A percentile compares a stretch with the other conserved stretches of the same genome.
Evolutionary conservation across 1,140 invertebrate species (phyloP).

Genomic region (Mya arenaria): DNA sequence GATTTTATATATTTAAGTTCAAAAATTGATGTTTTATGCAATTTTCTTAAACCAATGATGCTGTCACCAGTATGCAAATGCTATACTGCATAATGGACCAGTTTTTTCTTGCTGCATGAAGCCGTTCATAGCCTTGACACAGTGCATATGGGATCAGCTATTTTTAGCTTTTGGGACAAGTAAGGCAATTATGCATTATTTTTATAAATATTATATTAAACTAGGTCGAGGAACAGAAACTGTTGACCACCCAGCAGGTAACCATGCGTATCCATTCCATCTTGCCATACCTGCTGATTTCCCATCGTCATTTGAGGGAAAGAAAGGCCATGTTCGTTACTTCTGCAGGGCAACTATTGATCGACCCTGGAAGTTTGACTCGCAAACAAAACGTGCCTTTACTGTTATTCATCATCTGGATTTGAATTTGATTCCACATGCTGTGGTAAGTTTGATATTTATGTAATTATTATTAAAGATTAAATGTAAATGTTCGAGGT

Average conservation of each 20-base stretch:
- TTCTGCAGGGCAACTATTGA: conserved; percentile 81
- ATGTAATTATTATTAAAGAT: not conserved
- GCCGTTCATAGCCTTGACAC: too few relatives aligned
- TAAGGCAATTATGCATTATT: too few relatives aligned
- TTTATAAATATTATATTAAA: not conserved
- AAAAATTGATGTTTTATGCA: too few relatives aligned
- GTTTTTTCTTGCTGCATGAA: too few relatives aligned
- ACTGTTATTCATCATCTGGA: conserved; percentile 78
- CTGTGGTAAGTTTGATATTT: conserved; percentile 61
- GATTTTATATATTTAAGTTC: too few relatives aligned
- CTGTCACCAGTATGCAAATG: too few relatives aligned
- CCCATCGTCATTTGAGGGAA: conserved; percentile 82
- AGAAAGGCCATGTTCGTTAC: conserved; percentile 81
- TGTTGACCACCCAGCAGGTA: conserved; percentile 75
- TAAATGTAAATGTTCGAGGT: too few relatives aligned
- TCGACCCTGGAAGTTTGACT: conserved; percentile 79
- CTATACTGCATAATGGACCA: too few relatives aligned
- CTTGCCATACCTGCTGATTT: conserved; percentile 80
- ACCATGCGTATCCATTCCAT: conserved; percentile 81
- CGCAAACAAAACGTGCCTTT: conserved; percentile 75
- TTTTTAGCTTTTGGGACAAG: too few relatives aligned
- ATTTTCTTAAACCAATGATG: too few relatives aligned
- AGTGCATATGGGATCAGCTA: too few relatives aligned
- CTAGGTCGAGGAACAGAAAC: not conserved
- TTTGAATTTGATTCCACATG: conserved; percentile 63